These are phyloP conservation scores for Augochlorella aurata DNA, from an alignment of 2,888 invertebrate species.

Conservation along the genomic window DNA sequence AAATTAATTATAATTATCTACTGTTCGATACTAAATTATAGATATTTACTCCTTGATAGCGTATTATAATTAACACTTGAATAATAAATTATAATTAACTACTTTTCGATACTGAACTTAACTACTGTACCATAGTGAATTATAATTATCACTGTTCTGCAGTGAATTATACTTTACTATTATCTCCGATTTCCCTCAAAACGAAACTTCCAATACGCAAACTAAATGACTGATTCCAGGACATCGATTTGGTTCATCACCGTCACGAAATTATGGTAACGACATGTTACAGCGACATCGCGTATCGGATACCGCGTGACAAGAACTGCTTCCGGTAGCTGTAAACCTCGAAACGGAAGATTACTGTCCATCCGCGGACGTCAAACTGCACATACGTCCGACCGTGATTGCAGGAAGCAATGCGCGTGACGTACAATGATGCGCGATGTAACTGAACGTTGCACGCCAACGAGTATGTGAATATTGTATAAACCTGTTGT, in stretches of 20 bases:
- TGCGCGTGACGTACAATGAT: slow-evolving; percentile 62
- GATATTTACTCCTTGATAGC: too few species aligned
- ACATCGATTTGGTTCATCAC: not conserved
- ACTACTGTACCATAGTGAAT: too few species aligned
- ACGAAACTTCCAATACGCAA: not conserved
- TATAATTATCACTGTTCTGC: too few species aligned
- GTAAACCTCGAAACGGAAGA: slow-evolving; percentile 60
- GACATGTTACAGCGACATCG: not conserved
- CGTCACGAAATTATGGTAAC: not conserved
- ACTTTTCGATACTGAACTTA: too few species aligned
- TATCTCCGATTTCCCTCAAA: not conserved
- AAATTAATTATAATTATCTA: too few species aligned
- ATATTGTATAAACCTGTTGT: slow-evolving; percentile 30
- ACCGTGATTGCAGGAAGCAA: slow-evolving; percentile 68
- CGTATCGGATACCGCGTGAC: slow-evolving; percentile 15
- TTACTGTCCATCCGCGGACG: slow-evolving; percentile 46
- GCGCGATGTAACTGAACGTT: slow-evolving; percentile 46
- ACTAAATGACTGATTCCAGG: not conserved
- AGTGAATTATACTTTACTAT: not conserved
- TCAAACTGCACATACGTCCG: slow-evolving; percentile 44
- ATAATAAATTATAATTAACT: too few species aligned
- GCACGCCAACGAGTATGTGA: slow-evolving; percentile 17
- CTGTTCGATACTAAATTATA: too few species aligned
- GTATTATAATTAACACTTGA: too few species aligned
- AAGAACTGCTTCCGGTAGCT: slow-evolving; percentile 65